Evolutionary conservation across 2,797 vertebrate species (phyloP), one percentile per base, ranked within the genome.

Genomic region (Aythya fuligula): DNA sequence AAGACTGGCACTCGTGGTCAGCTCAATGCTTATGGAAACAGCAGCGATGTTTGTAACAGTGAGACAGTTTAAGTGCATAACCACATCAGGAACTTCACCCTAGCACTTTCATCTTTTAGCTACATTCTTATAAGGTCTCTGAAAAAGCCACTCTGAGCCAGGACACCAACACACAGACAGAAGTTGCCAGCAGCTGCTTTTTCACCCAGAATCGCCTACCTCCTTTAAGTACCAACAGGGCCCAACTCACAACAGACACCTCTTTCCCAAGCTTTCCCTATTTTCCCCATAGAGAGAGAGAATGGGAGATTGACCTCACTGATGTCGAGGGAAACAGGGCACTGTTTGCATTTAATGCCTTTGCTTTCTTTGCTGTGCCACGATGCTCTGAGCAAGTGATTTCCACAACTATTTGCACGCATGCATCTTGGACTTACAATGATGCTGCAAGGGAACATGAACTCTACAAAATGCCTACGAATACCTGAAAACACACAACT

Each of bases 141-240:
- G 53, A 34, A 77, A 60, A 76, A 72, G n/a, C 51, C 30, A 3
- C 41, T 58, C n/a, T 24, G n/a, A 62, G 61, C 18, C 36, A 54
- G 8, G 4, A 51, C 3, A 4, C 22, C 27, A 56, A 47, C 53
- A 43, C 4, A 34, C 0, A 6, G 39, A 18, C 47, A 39, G 11
- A 45, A 81, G 28, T 14, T n/a, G 11, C 43, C 30, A 81, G 11
- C 30, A 62, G 69, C 39, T 38, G 32, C 22, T 85, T 53, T 94
- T 93, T 61, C 62, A 81, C 30, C 69, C 77, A 27, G 13, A 87
- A 76, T 73, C 36, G 51, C 30, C 18, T 9, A 22, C 9, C 4
- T 51, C 24, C 11, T 73, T 47, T 20, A 34, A 87, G 43, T 9
- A 51, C 6, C 39, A 49, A 43, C 8, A 7, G 36, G 21, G 79